phyloP scores from a whole-genome alignment of 2,888 invertebrate genomes.

The Epistrophe eligans region DNA sequence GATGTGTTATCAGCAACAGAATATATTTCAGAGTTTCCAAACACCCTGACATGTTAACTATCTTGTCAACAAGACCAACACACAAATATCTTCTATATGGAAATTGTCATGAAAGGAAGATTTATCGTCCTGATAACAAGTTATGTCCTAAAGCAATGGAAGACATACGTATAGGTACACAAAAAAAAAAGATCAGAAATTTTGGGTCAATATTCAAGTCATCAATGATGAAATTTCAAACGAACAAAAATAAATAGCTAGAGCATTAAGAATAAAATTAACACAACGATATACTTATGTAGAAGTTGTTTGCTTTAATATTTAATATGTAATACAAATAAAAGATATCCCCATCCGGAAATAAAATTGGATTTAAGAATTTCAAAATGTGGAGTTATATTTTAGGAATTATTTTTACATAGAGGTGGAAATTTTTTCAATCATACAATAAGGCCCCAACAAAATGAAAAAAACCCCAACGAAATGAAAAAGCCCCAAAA shows the following conservation, averaged over 20 bases:
- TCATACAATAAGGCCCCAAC: too few relatives aligned
- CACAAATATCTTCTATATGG: not conserved
- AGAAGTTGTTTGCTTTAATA: not conserved
- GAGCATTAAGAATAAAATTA: not conserved
- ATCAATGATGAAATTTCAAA: not conserved
- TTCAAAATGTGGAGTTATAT: too few relatives aligned
- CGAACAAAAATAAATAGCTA: not conserved
- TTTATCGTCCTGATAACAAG: slow-evolving; percentile 21
- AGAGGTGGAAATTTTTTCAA: too few relatives aligned
- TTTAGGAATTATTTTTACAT: too few relatives aligned
- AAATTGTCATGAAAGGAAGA: slow-evolving; percentile 23
- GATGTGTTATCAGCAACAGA: not conserved
- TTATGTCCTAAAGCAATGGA: not conserved
- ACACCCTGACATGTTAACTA: slow-evolving; percentile 20
- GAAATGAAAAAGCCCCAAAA: too few relatives aligned
- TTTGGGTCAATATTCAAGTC: not conserved
- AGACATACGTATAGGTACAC: not conserved
- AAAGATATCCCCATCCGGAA: too few relatives aligned
- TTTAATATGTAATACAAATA: not conserved
- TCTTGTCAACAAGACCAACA: slow-evolving; percentile 25
- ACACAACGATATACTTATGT: not conserved
- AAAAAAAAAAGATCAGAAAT: not conserved
- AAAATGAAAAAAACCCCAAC: too few relatives aligned
- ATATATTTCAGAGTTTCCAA: slow-evolving; percentile 1
- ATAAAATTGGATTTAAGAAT: too few relatives aligned